Conservation (phyloP, 2,888 invertebrate genomes). For the Drosophila bunnanda region DNA sequence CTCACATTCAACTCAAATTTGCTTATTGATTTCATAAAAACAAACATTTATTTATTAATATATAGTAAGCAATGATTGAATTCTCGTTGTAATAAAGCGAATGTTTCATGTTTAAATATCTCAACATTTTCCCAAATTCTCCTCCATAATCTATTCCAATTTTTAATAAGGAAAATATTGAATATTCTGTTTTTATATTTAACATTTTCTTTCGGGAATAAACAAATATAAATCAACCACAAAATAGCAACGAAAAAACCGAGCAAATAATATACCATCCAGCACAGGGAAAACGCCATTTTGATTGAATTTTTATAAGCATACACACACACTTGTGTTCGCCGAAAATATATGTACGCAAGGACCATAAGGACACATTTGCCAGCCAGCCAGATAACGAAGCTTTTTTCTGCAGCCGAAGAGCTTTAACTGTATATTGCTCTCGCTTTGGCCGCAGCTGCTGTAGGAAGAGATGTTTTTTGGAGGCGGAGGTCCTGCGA, state of each 20-base stretch:
- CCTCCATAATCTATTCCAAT: too few species aligned
- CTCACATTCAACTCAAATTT: neutral
- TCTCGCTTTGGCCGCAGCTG: slow-evolving; percentile 69
- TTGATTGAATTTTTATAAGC: slow-evolving; percentile 56
- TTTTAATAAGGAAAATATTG: neutral
- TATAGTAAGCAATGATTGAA: neutral
- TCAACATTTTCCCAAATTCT: neutral
- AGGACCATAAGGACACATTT: slow-evolving; percentile 43
- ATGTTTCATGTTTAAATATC: neutral
- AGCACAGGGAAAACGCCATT: slow-evolving; percentile 63
- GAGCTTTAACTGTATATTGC: slow-evolving; percentile 57
- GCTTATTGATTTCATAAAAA: neutral
- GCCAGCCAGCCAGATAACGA: slow-evolving; percentile 67
- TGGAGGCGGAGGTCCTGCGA: slow-evolving; percentile 13
- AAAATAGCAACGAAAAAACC: slow-evolving; percentile 3
- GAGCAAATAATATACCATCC: slow-evolving; percentile 1
- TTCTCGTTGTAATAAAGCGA: neutral
- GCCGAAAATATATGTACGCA: slow-evolving; percentile 14
- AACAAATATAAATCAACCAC: neutral
- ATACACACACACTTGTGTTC: slow-evolving; percentile 19
- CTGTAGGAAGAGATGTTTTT: slow-evolving; percentile 32
- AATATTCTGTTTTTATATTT: neutral
- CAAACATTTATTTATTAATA: neutral
- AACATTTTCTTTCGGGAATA: neutral
- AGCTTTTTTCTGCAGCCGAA: slow-evolving; percentile 52